Evolutionary conservation across 2,888 invertebrate species (phyloP).

Genomic region (Gandaritis pyraliata): DNA sequence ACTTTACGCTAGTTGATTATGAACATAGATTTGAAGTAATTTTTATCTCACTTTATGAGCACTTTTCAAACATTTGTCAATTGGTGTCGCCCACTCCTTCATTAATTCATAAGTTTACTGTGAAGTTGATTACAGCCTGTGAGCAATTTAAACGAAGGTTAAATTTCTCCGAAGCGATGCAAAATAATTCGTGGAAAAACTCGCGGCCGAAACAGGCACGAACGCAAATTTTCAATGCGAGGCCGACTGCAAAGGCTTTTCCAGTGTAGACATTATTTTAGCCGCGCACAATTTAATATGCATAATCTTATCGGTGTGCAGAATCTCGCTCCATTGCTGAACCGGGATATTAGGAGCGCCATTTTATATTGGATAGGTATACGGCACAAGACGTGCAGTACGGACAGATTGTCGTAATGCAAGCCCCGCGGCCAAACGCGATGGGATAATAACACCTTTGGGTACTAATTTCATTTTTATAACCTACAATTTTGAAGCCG

Average conservation of each 20-base stretch:
- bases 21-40: conserved; percentile 54
- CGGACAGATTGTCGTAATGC: conserved; percentile 85
- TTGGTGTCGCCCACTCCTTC: conserved; percentile 25
- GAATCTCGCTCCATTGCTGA: conserved; percentile 80
- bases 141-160: conserved; percentile 26
- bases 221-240: conserved; percentile 71
- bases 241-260: conserved; percentile 69
- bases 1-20: conserved; percentile 60
- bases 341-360: conserved; percentile 84
- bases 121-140: conserved; percentile 24
- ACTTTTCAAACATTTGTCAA: conserved; percentile 34
- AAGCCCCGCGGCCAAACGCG: conserved; percentile 83
- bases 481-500: conserved; percentile 85
- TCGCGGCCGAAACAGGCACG: conserved; percentile 59
- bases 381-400: conserved; percentile 84
- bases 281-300: conserved; percentile 83
- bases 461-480: conserved; percentile 85
- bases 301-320: conserved; percentile 83
- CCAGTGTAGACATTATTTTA: conserved; percentile 81
- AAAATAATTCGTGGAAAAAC: conserved; percentile 63
- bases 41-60: conserved; percentile 42
- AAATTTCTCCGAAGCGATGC: conserved; percentile 45
- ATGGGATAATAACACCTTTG: conserved; percentile 85
- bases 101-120: conserved; percentile 24
- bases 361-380: conserved; percentile 85